Conservation (phyloP, 2,113 vertebrate genomes). For the Alaudala cheleensis region DNA sequence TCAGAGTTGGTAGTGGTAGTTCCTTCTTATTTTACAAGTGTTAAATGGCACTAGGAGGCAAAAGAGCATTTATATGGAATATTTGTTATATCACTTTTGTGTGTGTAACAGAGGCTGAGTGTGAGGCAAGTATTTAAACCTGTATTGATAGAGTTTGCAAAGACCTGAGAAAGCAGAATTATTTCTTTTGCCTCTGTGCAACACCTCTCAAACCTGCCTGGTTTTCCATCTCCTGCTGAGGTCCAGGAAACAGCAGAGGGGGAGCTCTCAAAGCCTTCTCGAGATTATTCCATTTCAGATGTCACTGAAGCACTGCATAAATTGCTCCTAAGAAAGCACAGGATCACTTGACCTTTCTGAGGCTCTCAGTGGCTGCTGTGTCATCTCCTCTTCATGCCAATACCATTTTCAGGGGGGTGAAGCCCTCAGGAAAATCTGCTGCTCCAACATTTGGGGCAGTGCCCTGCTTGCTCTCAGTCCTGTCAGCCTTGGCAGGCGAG, state of each 20-base stretch:
- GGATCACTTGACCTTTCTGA: conserved; percentile 16
- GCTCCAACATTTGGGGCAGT: background rate
- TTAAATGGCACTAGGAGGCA: background rate
- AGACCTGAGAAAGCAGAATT: background rate
- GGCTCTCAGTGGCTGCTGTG: background rate
- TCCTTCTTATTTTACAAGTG: background rate
- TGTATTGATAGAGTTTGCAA: background rate
- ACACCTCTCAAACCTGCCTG: background rate
- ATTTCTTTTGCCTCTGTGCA: background rate
- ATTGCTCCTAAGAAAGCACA: background rate
- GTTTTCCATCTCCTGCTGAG: background rate
- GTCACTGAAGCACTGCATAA: background rate
- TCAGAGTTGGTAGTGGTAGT: background rate
- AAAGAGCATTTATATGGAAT: background rate
- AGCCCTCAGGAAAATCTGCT: background rate
- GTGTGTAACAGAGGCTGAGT: background rate
- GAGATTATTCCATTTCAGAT: background rate
- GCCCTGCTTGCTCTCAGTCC: background rate
- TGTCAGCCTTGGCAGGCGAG: background rate
- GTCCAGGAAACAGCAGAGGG: background rate
- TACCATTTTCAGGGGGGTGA: background rate
- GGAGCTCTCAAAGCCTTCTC: background rate
- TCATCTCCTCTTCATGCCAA: background rate
- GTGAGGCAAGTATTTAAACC: background rate
- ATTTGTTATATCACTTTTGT: background rate